phyloP scores from a whole-genome alignment of 2,113 vertebrate genomes.

The Recurvirostra avosetta region DNA sequence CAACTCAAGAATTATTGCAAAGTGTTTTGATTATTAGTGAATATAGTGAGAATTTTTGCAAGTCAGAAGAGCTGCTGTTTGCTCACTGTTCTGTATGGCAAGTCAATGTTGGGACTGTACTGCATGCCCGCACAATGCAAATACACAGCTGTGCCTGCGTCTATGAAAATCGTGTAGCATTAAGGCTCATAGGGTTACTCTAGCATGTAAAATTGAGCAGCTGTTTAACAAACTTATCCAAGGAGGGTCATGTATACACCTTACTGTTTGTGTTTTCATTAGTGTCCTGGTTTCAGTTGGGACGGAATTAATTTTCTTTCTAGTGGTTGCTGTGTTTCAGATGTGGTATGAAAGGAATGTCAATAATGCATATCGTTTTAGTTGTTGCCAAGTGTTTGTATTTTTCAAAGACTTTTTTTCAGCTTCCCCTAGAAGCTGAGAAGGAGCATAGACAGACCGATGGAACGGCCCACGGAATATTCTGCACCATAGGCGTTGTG shows the following conservation, averaged over 20 bases:
- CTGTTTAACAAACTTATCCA: not conserved
- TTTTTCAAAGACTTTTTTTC: not conserved
- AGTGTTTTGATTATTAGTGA: not conserved
- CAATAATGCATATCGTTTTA: not conserved
- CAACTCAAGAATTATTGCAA: not conserved
- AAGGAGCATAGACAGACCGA: not conserved
- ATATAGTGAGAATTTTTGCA: not conserved
- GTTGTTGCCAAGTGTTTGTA: not conserved
- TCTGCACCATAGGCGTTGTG: not conserved
- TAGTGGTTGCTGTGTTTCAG: not conserved
- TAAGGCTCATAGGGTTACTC: not conserved
- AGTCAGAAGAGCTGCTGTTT: not conserved
- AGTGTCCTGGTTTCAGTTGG: not conserved
- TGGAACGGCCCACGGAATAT: not conserved
- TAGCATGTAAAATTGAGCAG: not conserved
- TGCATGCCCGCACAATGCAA: not conserved
- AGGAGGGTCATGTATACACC: not conserved
- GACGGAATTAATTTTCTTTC: not conserved
- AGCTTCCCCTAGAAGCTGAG: not conserved
- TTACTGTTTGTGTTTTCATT: not conserved
- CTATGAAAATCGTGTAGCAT: rapidly evolving
- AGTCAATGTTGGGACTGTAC: not conserved
- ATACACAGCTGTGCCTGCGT: not conserved
- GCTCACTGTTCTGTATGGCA: not conserved
- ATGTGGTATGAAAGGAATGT: not conserved